Conservation (phyloP, 2,113 vertebrate species). For the Synchiropus splendidus region DNA sequence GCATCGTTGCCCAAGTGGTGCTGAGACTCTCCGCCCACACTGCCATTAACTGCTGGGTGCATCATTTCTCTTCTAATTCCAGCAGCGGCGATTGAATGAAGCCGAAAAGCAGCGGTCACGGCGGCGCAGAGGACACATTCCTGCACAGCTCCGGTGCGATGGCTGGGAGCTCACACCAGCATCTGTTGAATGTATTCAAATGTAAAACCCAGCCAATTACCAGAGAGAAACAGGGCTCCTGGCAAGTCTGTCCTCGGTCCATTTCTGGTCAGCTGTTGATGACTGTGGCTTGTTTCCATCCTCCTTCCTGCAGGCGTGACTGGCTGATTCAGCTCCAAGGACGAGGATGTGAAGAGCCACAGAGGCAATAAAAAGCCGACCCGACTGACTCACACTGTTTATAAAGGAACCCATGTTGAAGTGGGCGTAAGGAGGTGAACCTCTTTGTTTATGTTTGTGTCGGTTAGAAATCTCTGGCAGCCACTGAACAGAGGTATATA, state of each 20-base stretch:
- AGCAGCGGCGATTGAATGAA: constrained; percentile 13
- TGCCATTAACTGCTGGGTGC: too few relatives aligned
- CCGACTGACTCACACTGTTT: constrained; percentile 51
- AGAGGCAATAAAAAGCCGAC: constrained; percentile 44
- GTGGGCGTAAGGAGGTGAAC: constrained; percentile 65
- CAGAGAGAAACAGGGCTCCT: constrained; percentile 38
- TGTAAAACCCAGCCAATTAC: constrained; percentile 52
- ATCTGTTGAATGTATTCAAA: constrained; percentile 52
- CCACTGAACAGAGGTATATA: constrained; percentile 55
- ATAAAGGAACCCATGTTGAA: constrained; percentile 46
- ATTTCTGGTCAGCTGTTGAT: constrained; percentile 44
- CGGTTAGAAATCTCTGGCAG: constrained; percentile 57
- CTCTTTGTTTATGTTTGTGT: constrained; percentile 53
- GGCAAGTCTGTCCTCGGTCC: constrained; percentile 35
- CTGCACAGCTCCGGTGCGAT: constrained; percentile 35
- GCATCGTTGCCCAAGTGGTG: too few relatives aligned
- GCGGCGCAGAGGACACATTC: constrained; percentile 30
- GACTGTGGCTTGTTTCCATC: constrained; percentile 27
- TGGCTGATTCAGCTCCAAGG: constrained; percentile 49
- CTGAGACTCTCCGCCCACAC: too few relatives aligned
- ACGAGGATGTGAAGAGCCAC: constrained; percentile 36
- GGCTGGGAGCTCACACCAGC: constrained; percentile 45
- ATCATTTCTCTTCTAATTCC: too few relatives aligned
- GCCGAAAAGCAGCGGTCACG: constrained; percentile 19
- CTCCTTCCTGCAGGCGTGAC: constrained; percentile 26